Conservation (phyloP, 2,888 invertebrate genomes). For the Matsumyia berberina region DNA sequence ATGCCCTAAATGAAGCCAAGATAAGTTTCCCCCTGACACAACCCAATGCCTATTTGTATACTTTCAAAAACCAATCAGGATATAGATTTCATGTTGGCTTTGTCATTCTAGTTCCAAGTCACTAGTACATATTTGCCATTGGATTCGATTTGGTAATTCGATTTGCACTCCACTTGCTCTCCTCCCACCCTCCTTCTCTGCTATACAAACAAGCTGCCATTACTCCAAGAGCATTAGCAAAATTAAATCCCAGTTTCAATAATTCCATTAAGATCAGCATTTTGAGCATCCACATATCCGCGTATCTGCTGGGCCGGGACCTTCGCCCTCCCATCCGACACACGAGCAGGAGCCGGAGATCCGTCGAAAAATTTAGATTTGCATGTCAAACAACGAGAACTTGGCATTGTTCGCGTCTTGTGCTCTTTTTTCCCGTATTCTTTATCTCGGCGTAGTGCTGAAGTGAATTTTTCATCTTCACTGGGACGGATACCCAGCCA, state of each 20-base stretch:
- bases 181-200: neutral
- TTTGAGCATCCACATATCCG: constrained; percentile 55
- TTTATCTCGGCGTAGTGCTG: constrained; percentile 58
- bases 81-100: neutral
- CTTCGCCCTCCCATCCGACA: constrained; percentile 11
- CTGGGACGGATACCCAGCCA: constrained; percentile 44
- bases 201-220: constrained; percentile 45
- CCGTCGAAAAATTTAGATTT: constrained; percentile 68
- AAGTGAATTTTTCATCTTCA: constrained; percentile 70
- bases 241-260: constrained; percentile 74
- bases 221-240: constrained; percentile 64
- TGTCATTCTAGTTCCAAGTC: constrained; percentile 23
- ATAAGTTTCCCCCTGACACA: neutral
- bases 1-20: too few relatives aligned
- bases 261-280: constrained; percentile 75
- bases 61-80: constrained; percentile 11
- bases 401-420: constrained; percentile 62
- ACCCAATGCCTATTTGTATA: neutral
- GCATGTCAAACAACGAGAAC: constrained; percentile 72
- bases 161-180: constrained; percentile 7
- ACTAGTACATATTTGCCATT: constrained; percentile 14
- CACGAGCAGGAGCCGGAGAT: constrained; percentile 35
- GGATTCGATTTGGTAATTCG: constrained; percentile 41
- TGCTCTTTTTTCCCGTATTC: constrained; percentile 18
- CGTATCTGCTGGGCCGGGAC: constrained; percentile 8